phyloP scores from a whole-genome alignment of 2,797 vertebrate genomes.

The Onychomys arenicola region DNA sequence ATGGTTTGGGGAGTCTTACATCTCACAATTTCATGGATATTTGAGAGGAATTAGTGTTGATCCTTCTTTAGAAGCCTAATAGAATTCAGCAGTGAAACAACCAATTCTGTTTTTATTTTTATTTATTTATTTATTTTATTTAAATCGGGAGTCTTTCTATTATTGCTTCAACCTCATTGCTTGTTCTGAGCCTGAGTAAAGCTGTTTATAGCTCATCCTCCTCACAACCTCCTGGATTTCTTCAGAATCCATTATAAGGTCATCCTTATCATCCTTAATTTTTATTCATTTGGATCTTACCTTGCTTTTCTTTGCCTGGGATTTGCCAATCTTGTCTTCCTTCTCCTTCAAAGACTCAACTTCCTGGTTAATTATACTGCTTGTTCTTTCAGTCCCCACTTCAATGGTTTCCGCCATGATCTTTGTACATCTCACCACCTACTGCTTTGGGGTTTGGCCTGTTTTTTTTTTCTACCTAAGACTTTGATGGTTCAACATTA shows the following conservation, averaged over 20 bases:
- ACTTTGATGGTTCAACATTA: not conserved
- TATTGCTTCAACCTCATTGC: not conserved
- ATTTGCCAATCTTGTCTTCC: not conserved
- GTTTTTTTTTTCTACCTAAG: not conserved
- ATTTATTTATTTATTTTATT: too few species aligned
- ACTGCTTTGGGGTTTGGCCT: not conserved
- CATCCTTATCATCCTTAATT: not conserved
- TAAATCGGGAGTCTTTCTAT: not conserved
- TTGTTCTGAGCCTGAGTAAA: not conserved
- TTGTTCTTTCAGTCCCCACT: not conserved
- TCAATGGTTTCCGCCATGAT: not conserved
- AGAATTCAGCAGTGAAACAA: not conserved
- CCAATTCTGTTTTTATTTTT: not conserved
- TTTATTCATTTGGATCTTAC: not conserved
- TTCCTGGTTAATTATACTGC: not conserved
- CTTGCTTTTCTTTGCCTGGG: not conserved
- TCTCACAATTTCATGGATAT: not conserved
- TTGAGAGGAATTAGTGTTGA: too few species aligned
- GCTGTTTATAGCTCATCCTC: too few species aligned
- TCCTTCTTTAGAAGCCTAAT: not conserved
- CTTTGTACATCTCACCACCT: not conserved
- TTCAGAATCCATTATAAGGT: not conserved
- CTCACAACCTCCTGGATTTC: too few species aligned
- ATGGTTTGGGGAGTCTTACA: not conserved
- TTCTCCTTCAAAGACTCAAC: not conserved